A percentile compares a stretch with the other conserved stretches of the same genome.
These are phyloP conservation scores for Astreopora myriophthalma DNA, from an alignment of 64 coral and sea anemone genomes.

Conservation along the genomic window DNA sequence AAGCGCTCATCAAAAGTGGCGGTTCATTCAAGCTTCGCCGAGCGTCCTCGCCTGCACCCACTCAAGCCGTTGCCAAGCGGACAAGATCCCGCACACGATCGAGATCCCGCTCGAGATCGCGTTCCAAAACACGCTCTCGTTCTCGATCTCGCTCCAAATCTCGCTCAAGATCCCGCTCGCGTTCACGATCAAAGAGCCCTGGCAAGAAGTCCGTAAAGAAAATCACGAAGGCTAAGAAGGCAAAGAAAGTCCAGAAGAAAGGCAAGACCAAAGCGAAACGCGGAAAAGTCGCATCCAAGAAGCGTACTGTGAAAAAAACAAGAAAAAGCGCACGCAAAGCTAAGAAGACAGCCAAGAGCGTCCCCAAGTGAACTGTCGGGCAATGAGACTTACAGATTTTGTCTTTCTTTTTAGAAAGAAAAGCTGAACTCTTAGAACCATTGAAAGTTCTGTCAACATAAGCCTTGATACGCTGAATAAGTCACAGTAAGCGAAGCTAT, in stretches of 20 bases:
- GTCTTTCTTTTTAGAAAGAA: background rate
- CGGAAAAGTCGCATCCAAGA: background rate
- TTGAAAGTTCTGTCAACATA: background rate
- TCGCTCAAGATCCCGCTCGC: background rate
- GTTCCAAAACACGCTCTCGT: background rate
- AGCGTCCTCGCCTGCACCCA: background rate
- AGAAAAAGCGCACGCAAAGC: background rate
- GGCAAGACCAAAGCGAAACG: background rate
- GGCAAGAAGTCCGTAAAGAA: constrained; percentile 36
- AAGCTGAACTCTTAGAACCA: background rate
- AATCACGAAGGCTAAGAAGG: constrained; percentile 38
- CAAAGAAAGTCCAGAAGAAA: constrained; percentile 8
- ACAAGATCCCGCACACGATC: constrained; percentile 7
- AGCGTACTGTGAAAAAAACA: background rate
- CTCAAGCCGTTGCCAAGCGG: background rate
- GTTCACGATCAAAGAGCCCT: constrained; percentile 23
- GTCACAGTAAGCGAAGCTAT: constrained; percentile 22
- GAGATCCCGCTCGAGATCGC: background rate
- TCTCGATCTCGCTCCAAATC: background rate
- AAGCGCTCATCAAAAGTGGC: constrained; percentile 41
- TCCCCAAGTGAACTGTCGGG: background rate
- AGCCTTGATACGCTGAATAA: constrained; percentile 20
- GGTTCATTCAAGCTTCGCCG: constrained; percentile 38
- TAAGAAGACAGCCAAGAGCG: background rate
- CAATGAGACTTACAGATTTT: background rate